phyloP scores from a whole-genome alignment of 1,140 invertebrate genomes.

The Orchestia grillus region DNA sequence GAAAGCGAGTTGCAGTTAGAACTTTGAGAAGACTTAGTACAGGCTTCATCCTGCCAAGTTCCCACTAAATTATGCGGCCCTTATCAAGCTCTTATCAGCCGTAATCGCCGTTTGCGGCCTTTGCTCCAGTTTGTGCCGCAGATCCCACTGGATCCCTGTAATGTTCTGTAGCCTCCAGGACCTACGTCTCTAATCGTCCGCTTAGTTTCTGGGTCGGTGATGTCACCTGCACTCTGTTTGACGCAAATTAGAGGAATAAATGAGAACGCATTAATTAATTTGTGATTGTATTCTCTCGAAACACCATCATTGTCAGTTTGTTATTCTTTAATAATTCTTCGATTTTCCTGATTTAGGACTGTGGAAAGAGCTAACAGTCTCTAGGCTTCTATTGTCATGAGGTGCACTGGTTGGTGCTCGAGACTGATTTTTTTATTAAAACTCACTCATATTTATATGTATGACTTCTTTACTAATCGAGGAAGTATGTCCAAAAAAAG shows the following conservation, averaged over 20 bases:
- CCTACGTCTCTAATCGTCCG: not conserved
- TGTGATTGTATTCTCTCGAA: not conserved
- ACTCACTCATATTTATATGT: no score
- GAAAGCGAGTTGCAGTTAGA: not conserved
- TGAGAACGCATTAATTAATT: not conserved
- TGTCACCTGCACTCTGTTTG: not conserved
- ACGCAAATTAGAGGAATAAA: not conserved
- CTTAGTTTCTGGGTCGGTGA: not conserved
- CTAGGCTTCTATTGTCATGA: no score
- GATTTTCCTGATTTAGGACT: no score
- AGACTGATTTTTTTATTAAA: no score
- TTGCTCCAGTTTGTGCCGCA: not conserved
- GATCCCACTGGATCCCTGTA: not conserved
- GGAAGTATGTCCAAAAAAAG: no score
- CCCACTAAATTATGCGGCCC: not conserved
- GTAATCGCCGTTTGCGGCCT: not conserved
- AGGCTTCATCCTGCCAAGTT: not conserved
- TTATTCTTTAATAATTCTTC: no score
- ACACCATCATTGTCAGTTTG: not conserved
- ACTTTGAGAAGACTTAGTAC: not conserved
- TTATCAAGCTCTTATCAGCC: not conserved
- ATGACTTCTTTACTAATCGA: no score
- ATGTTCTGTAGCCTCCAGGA: not conserved
- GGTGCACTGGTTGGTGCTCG: no score
- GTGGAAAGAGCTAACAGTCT: no score